Conservation (phyloP, 1,140 invertebrate species). For the Homarus americanus region DNA sequence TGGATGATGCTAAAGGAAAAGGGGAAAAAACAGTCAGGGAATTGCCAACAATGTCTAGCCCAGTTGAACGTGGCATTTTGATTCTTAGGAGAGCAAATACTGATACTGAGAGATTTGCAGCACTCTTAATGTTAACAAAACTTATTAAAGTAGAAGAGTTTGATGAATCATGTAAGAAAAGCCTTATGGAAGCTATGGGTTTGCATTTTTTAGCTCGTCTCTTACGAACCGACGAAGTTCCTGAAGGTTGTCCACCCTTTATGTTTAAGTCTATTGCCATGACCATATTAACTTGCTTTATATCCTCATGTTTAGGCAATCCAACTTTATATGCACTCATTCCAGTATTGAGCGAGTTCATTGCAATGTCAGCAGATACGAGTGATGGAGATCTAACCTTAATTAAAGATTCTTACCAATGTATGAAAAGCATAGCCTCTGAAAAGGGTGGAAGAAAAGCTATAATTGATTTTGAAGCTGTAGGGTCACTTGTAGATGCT, state of each 20-base stretch:
- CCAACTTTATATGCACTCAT: constrained; percentile 62
- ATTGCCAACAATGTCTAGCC: neutral
- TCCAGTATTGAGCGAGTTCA: constrained; percentile 62
- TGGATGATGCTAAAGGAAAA: constrained; percentile 14
- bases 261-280: constrained; percentile 94
- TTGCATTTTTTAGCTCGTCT: constrained; percentile 89
- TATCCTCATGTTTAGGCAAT: constrained; percentile 67
- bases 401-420: constrained; percentile 92
- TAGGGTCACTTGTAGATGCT: constrained; percentile 68
- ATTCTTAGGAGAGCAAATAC: constrained; percentile 87
- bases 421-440: constrained; percentile 82
- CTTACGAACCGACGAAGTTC: constrained; percentile 85
- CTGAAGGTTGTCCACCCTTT: constrained; percentile 89
- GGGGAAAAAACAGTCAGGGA: constrained; percentile 6
- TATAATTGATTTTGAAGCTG: constrained; percentile 71
- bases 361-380: constrained; percentile 58
- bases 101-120: constrained; percentile 95
- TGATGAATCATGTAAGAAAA: constrained; percentile 84
- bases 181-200: constrained; percentile 93
- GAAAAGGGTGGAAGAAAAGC: constrained; percentile 73
- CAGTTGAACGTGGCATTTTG: constrained; percentile 88
- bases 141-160: constrained; percentile 86
- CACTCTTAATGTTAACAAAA: constrained; percentile 93
- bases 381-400: constrained; percentile 90
- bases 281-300: constrained; percentile 89